phyloP scores from a whole-genome alignment of 92 coral and sea anemone species.

The Parazoanthus darwini region DNA sequence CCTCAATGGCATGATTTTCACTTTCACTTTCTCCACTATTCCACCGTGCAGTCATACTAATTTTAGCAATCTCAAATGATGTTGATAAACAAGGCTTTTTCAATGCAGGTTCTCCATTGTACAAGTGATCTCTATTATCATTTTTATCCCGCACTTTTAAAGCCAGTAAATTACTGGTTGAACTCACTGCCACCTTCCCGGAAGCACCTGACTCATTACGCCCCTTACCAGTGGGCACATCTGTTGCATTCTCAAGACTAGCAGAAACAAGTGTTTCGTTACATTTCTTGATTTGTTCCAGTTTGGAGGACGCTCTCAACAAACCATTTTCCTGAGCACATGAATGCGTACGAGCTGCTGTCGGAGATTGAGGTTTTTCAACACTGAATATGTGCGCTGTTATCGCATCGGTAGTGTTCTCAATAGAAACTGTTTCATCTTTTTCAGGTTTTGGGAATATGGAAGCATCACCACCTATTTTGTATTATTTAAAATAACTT shows the following conservation, averaged over 20 bases:
- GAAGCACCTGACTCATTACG: not conserved
- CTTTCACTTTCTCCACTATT: not conserved
- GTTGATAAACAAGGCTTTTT: conserved; percentile 12
- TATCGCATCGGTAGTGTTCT: not conserved
- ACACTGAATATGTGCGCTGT: not conserved
- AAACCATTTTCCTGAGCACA: not conserved
- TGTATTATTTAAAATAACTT: not conserved
- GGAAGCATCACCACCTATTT: conserved; percentile 96
- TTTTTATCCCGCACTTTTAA: not conserved
- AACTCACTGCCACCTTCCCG: not conserved
- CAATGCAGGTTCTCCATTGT: conserved; percentile 8
- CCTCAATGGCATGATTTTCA: not conserved
- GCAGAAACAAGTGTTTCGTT: not conserved
- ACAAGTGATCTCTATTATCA: not conserved
- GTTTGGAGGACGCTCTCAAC: not conserved
- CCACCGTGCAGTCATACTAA: not conserved
- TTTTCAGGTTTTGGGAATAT: conserved; percentile 82
- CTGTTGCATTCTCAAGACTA: not conserved
- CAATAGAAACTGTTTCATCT: conserved; percentile 53
- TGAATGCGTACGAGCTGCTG: not conserved
- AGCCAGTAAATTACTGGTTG: not conserved
- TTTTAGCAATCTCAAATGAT: not conserved
- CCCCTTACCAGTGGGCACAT: not conserved
- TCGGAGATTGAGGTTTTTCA: not conserved
- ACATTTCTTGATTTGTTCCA: not conserved